Evolutionary conservation across 2,113 vertebrate genomes (phyloP).

Genomic region (Chaetura pelagica): DNA sequence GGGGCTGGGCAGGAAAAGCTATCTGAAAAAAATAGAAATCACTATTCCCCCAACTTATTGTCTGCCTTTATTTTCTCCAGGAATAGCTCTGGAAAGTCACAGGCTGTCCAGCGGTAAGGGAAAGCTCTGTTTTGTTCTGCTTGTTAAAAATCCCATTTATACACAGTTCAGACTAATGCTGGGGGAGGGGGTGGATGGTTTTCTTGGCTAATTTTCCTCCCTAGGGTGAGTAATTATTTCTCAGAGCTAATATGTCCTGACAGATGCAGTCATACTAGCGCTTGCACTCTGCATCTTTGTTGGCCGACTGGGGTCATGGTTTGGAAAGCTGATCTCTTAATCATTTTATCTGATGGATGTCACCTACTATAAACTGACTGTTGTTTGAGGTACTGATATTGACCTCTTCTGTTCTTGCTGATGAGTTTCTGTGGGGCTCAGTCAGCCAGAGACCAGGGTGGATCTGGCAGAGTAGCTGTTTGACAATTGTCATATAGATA

Average conservation of each 20-base stretch:
- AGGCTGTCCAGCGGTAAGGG: background rate
- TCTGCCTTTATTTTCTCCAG: background rate
- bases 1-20: background rate
- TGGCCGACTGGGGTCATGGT: background rate
- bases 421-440: background rate
- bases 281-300: conserved; percentile 12
- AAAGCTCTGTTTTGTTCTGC: background rate
- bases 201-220: conserved; percentile 57
- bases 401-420: background rate
- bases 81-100: background rate
- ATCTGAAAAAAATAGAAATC: background rate
- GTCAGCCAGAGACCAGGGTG: background rate
- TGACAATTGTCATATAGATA: background rate
- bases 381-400: background rate
- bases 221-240: conserved; percentile 43
- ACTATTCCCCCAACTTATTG: background rate
- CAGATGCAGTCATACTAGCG: conserved; percentile 39
- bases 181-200: background rate
- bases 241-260: conserved; percentile 41
- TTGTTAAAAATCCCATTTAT: background rate
- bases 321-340: conserved; percentile 62
- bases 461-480: background rate
- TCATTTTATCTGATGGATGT: conserved; percentile 51
- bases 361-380: background rate
- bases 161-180: background rate